Base-by-base conservation (phyloP, 2,888 invertebrate species). In the Diachrysia chrysitis region DNA sequence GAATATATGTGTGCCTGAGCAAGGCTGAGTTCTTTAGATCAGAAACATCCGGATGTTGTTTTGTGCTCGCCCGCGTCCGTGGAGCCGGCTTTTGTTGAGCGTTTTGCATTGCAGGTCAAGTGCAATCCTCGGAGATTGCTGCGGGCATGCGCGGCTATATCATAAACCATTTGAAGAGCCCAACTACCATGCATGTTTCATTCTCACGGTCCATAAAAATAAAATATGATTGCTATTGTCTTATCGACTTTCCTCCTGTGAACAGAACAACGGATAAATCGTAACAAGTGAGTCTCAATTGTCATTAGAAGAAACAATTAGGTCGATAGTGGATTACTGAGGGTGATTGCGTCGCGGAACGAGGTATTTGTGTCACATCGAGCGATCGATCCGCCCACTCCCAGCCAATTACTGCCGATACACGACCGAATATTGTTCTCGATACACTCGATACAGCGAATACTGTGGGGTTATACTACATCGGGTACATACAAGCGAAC, bases 291-390 rank as follows among this genome's bases (percentile, higher is more conserved):
- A 87, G 89, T 86, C 86, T 76, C 87, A 88, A 88, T 88, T 86
- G 90, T 90, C 89, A 90, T 91, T 91, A 91, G 90, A 90, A 90
- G 91, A 90, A 93, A 90, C 92, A 93, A 94, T 94, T 94, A 92
- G 90, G 90, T 91, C 88, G 91, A 89, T 90, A 89, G 91, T 92
- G 90, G 92, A 92, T 94, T 92, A 92, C 89, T 83, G 88, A 85
- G 89, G 87, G 90, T 90, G 91, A 91, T 90, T 91, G 92, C 89
- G 90, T 87, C 86, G 89, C 87, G 86, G 89, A 91, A 91, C 90
- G 90, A 89, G 89, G 91, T 91, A 92, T 92, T 93, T 90, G 92
- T 93, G 92, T 93, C 91, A 92, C 92, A 90, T 89, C 83, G 89
- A 85, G 83, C 91, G 87, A 91, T 93, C 92, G 92, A 93, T 92